Base-by-base conservation (phyloP, 2,797 vertebrate genomes). In the Malurus leucopterus region DNA sequence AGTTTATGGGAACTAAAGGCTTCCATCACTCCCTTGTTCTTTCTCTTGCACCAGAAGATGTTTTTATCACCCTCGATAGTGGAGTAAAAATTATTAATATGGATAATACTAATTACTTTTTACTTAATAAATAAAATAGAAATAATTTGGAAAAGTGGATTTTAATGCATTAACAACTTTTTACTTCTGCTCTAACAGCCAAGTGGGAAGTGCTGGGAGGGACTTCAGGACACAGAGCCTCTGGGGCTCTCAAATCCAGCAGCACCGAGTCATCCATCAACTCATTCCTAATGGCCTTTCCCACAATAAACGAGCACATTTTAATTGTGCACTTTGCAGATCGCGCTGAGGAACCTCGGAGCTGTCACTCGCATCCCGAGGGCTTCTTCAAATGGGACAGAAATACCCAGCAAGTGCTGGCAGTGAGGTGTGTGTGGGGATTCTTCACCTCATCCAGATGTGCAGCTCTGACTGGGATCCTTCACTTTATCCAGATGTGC, bases 1-100 rank as follows among this genome's bases (percentile, higher is more conserved):
- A 58, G 88, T 77, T 82, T 90, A 89, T 90, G 80, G 73, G 71
- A 84, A 78, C 69, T 80, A 30, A 85, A 91, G 82, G 1, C 81
- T 93, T 65, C 54, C 43, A 74, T 75, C 88, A 22, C 71, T 67
- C 53, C 46, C 58, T 44, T 40, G 57, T 23, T 84, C 81, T 65
- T 75, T 67, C 43, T 62, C 27, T 85, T 67, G 47, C 80, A 72
- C 55, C 4, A 1, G 51, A 94, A 93, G 82, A 43, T 17, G 29
- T 51, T 95, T 95, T 84, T 69, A 78, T 89, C 55, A 50, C 40
- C 10, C 26, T 36, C 67, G 70, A 43, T 81, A 83, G 34, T 29
- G 62, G 20, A 82, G 14, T 57, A 29, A 91, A 87, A 38, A 62
- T 67, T 14, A 46, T 17, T 41, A 86, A 50, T 82, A 41, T 21